Conservation (phyloP, 2,797 vertebrate species). For the Gouania willdenowi region DNA sequence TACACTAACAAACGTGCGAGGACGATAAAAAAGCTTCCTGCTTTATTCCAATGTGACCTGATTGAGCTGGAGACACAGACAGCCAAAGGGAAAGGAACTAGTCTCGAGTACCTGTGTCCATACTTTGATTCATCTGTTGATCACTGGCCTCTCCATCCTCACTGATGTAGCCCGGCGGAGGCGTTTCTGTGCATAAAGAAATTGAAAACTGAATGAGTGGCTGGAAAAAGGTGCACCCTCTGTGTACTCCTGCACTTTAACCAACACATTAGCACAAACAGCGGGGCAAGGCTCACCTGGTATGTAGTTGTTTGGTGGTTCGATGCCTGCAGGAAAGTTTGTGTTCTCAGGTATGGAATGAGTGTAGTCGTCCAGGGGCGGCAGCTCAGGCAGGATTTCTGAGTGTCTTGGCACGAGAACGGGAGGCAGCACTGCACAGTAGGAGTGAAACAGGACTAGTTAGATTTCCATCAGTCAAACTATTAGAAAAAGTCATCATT, state of each 20-base stretch:
- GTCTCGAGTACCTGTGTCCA: constrained; percentile 91
- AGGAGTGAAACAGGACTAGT: not conserved
- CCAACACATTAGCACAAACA: too few species aligned
- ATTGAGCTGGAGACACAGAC: not conserved
- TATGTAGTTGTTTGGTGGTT: constrained; percentile 98
- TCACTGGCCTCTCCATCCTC: constrained; percentile 99
- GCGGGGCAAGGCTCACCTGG: constrained; percentile 80
- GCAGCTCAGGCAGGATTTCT: constrained; percentile 94
- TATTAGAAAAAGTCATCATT: too few species aligned
- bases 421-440: constrained; percentile 87
- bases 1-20: too few species aligned
- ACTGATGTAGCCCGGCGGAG: constrained; percentile 97
- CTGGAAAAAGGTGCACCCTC: not conserved
- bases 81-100: constrained; percentile 3
- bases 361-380: constrained; percentile 94
- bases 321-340: constrained; percentile 97
- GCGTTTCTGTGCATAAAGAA: constrained; percentile 80
- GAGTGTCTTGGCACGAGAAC: constrained; percentile 97
- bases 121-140: constrained; percentile 99
- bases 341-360: constrained; percentile 99
- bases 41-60: too few species aligned
- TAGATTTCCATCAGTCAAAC: too few species aligned
- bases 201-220: not conserved
- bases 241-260: too few species aligned
- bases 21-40: too few species aligned